Evolutionary conservation across 2,113 vertebrate genomes (phyloP).

Genomic region (Pelodiscus sinensis): DNA sequence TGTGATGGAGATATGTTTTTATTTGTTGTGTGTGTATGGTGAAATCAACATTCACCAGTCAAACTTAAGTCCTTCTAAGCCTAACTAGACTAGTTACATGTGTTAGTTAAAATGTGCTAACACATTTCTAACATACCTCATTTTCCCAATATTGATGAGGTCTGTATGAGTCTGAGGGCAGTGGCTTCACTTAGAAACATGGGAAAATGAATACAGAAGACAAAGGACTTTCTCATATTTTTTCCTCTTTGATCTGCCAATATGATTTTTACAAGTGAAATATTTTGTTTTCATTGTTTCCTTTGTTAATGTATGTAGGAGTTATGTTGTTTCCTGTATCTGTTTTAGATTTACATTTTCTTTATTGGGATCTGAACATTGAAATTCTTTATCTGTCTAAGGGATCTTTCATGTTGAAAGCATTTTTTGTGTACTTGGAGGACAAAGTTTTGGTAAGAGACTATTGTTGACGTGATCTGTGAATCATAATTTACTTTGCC

Average conservation of each 20-base stretch:
- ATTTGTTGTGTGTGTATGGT: background rate
- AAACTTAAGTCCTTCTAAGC: background rate
- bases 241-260: background rate
- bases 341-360: background rate
- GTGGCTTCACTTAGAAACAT: background rate
- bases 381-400: background rate
- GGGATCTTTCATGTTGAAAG: background rate
- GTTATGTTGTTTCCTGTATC: background rate
- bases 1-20: background rate
- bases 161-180: background rate
- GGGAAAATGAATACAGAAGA: background rate
- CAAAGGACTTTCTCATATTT: background rate
- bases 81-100: background rate
- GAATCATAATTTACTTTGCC: background rate
- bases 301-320: accelerated
- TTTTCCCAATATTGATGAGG: background rate
- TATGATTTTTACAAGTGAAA: background rate
- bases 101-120: background rate
- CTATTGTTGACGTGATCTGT: background rate
- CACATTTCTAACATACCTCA: background rate
- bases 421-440: background rate
- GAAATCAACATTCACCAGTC: background rate
- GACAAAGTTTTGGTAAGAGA: background rate
- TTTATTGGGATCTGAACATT: background rate
- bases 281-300: background rate